These are phyloP conservation scores for Leptopterna dolabrata DNA, from an alignment of 2,888 invertebrate genomes.

Conservation along the genomic window DNA sequence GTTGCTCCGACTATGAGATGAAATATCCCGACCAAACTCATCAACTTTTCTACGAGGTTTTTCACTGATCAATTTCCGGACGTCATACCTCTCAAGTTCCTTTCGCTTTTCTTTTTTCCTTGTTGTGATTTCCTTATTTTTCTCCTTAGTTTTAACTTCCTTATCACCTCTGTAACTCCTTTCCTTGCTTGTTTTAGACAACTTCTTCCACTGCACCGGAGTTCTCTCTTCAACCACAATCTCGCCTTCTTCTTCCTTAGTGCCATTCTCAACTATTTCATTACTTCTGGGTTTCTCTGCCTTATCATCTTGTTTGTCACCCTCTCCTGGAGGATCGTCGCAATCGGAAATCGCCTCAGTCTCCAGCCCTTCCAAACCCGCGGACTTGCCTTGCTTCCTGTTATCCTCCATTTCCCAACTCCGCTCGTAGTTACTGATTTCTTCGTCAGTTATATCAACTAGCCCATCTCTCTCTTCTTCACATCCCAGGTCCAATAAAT, in stretches of 20 bases:
- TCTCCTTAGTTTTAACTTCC: slow-evolving; percentile 66
- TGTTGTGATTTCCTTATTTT: slow-evolving; percentile 66
- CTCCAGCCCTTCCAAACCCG: slow-evolving; percentile 73
- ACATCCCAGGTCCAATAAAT: slow-evolving; percentile 60
- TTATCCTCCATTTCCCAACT: slow-evolving; percentile 61
- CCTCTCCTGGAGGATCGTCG: slow-evolving; percentile 69
- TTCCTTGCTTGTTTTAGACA: slow-evolving; percentile 80
- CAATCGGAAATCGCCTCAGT: slow-evolving; percentile 83
- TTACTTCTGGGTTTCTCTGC: neutral
- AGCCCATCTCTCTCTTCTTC: slow-evolving; percentile 61
- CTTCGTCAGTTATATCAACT: slow-evolving; percentile 62
- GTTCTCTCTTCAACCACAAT: slow-evolving; percentile 71
- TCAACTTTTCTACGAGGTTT: slow-evolving; percentile 76
- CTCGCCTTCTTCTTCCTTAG: slow-evolving; percentile 65
- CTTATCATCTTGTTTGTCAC: slow-evolving; percentile 60
- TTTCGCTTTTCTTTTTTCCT: slow-evolving; percentile 74
- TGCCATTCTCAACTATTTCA: slow-evolving; percentile 62
- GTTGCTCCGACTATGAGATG: slow-evolving; percentile 63
- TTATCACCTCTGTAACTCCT: slow-evolving; percentile 79
- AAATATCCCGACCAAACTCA: slow-evolving; percentile 80
- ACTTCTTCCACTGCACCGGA: slow-evolving; percentile 80
- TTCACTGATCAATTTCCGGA: slow-evolving; percentile 80
- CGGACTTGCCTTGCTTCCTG: slow-evolving; percentile 59
- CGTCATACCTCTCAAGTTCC: slow-evolving; percentile 86
- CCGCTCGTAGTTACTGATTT: slow-evolving; percentile 61